Conservation (phyloP, 2,113 vertebrate species). For the Tylochromis polylepis region DNA sequence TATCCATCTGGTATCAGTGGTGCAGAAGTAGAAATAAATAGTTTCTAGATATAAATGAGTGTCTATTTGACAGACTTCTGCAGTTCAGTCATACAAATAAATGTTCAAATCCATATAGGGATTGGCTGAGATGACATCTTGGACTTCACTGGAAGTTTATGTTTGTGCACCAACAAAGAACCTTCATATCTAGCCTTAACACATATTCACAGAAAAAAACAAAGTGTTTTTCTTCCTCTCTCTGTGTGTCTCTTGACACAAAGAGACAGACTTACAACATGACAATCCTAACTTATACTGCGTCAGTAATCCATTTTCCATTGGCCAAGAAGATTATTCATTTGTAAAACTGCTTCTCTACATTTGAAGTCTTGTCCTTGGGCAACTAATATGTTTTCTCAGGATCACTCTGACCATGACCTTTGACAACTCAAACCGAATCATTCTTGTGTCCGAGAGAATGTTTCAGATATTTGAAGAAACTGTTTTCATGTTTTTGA, state of each 20-base stretch:
- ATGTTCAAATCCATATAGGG: not conserved
- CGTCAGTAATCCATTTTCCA: not conserved
- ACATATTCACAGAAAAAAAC: not conserved
- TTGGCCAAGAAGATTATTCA: not conserved
- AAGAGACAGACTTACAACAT: not conserved
- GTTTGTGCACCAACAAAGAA: not conserved
- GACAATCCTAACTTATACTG: not conserved
- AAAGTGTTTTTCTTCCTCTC: not conserved
- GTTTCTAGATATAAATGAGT: not conserved
- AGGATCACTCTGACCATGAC: not conserved
- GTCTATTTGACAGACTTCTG: not conserved
- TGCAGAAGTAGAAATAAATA: not conserved
- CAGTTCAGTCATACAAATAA: not conserved
- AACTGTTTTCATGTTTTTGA: not conserved
- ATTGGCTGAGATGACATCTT: not conserved
- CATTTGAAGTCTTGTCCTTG: not conserved
- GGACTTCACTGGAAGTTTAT: not conserved
- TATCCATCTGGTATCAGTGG: not conserved
- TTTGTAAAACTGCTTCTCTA: not conserved
- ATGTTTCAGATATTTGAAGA: too few species aligned
- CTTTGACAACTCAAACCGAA: not conserved
- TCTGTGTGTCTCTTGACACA: not conserved
- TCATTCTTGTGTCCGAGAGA: not conserved
- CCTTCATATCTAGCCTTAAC: not conserved
- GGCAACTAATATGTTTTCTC: not conserved